Evolutionary conservation across 2,888 invertebrate genomes (phyloP).

Genomic region (Phymatocera aterrima): DNA sequence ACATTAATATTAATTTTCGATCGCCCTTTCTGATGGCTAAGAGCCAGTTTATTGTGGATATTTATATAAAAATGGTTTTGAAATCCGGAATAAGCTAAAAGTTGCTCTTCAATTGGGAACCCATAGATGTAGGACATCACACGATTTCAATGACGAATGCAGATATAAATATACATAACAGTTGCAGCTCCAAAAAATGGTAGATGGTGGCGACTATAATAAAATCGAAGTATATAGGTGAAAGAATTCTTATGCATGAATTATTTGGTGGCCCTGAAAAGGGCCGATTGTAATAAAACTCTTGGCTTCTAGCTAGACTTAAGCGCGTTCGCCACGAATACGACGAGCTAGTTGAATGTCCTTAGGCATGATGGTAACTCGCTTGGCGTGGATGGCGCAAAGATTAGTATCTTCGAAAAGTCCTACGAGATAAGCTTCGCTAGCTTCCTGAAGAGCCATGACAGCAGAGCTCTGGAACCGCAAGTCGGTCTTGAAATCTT

Average conservation of each 20-base stretch:
- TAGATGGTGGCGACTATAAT: neutral
- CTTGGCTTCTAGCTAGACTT: conserved; percentile 49
- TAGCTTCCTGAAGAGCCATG: conserved; percentile 81
- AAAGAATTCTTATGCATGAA: neutral
- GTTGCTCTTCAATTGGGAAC: too few relatives aligned
- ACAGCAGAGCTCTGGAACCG: conserved; percentile 84
- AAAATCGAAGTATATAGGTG: neutral
- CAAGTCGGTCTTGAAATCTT: conserved; percentile 84
- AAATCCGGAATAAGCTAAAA: too few relatives aligned
- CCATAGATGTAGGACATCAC: too few relatives aligned
- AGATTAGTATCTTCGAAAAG: conserved; percentile 82
- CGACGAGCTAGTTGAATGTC: conserved; percentile 78
- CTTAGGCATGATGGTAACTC: conserved; percentile 82
- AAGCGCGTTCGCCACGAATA: conserved; percentile 62
- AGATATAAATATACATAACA: too few relatives aligned
- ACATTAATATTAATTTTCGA: too few relatives aligned
- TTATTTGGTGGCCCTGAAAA: conserved; percentile 48
- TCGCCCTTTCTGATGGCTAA: too few relatives aligned
- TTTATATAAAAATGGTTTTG: too few relatives aligned
- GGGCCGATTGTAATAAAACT: conserved; percentile 48
- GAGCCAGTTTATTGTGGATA: too few relatives aligned
- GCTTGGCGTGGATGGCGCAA: conserved; percentile 86
- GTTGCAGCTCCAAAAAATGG: too few relatives aligned
- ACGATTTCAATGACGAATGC: too few relatives aligned
- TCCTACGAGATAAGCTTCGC: conserved; percentile 81